Conservation (phyloP, 2,797 vertebrate species). For the Neosilurus hyrtlii region DNA sequence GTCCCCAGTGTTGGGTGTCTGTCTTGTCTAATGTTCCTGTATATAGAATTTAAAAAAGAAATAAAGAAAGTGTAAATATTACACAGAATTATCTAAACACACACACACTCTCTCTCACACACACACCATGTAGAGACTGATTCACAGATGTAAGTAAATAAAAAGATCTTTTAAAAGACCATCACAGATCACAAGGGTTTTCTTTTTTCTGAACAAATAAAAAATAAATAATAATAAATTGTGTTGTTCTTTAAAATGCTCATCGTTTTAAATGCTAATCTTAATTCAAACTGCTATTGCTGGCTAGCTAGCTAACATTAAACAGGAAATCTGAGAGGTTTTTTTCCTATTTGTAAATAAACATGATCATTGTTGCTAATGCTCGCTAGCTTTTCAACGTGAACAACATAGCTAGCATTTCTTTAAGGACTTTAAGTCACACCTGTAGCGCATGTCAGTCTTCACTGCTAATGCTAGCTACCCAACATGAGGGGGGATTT, state of each 20-base stretch:
- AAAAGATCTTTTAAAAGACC: conserved; percentile 40
- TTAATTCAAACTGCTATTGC: background rate
- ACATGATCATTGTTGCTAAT: background rate
- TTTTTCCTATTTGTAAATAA: too few relatives aligned
- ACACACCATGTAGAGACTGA: conserved; percentile 9
- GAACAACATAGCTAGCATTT: too few relatives aligned
- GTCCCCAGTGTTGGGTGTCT: conserved; percentile 35
- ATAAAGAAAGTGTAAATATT: conserved; percentile 49
- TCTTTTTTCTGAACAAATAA: background rate
- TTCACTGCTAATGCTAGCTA: background rate
- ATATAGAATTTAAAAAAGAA: conserved; percentile 26
- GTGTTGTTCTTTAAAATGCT: background rate
- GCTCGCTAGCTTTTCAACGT: background rate
- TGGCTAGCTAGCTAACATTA: background rate
- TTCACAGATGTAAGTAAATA: conserved; percentile 45
- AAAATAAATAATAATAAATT: too few relatives aligned
- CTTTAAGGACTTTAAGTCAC: background rate
- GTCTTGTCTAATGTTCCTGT: conserved; percentile 49
- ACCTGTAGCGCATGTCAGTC: background rate
- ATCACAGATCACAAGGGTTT: background rate
- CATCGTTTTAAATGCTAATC: background rate
- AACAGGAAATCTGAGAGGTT: background rate
- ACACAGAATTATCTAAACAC: conserved; percentile 9
- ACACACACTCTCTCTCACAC: conserved; percentile 1
- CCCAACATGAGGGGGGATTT: background rate